Base-by-base conservation (phyloP, 2,113 vertebrate species). In the Podocnemis expansa region DNA sequence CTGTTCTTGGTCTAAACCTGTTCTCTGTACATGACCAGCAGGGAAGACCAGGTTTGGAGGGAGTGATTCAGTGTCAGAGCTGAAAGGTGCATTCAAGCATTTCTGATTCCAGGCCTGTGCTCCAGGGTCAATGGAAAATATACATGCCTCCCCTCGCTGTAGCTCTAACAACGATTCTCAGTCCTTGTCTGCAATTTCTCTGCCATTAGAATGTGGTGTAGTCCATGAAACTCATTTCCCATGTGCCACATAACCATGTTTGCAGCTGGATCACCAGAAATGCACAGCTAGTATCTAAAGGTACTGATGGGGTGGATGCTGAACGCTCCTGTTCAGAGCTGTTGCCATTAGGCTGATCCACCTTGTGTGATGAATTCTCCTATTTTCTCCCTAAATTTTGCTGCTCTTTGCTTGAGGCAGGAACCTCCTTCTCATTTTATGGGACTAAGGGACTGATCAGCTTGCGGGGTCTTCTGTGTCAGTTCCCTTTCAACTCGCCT, bases 381-480 rank as follows among this genome's bases (percentile, higher is more conserved):
- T 93, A 93, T 93, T 89, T 38, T n/a, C 22, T 52, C 51, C 51
- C 86, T 93, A 60, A 78, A 93, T 93, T 81, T 93, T 91, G 89
- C 89, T 87, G 9, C 19, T 17, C 89, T 67, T 8, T 83, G 91
- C 91, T 93, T 55, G 54, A 89, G 56, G 89, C 88, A 38, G 84
- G 89, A 91, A 96, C 97, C 97, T 97, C 96, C 94, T 91, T 96
- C 95, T 94, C 88, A 13, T 7, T 29, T 70, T 38, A 70, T 38
- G 63, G 17, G 34, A n/a, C 63, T 3, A 25, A 55, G 22, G 45
- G 80, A 89, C 89, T 34, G 22, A 91, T 54, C 27, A 75, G 79
- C 81, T 92, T 58, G 49, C 84, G 49, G 29, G 49, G 9, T 24
- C 85, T 90, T 13, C 31, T 83, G 31, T 88, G 52, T 70, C 17